Evolutionary conservation across 2,888 invertebrate species (phyloP).

Genomic region (Erebia palarica): DNA sequence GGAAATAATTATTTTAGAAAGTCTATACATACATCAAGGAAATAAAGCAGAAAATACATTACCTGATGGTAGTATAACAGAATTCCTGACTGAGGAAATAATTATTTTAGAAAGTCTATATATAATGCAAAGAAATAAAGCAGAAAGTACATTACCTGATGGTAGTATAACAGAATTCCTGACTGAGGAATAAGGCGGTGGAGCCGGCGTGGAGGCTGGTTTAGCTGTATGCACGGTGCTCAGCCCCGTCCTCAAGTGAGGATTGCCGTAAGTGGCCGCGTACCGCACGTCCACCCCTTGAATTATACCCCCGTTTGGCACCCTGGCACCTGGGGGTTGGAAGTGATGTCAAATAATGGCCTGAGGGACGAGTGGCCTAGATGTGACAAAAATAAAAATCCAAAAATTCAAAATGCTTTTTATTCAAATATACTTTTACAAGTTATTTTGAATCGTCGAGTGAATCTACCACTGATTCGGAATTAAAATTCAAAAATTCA

Average conservation of each 20-base stretch:
- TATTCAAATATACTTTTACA: no score
- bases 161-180: slow-evolving; percentile 73
- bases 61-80: slow-evolving; percentile 74
- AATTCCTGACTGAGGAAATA: slow-evolving; percentile 74
- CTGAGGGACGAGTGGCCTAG: no score
- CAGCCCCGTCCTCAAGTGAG: slow-evolving; percentile 88
- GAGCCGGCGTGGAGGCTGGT: slow-evolving; percentile 90
- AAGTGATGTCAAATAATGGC: neutral
- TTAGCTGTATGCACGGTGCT: slow-evolving; percentile 85
- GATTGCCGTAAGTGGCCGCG: slow-evolving; percentile 95
- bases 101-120: neutral
- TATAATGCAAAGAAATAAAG: neutral
- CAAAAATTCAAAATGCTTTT: no score
- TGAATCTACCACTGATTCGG: no score
- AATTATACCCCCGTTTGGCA: slow-evolving; percentile 72
- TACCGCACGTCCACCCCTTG: slow-evolving; percentile 90
- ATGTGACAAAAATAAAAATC: no score
- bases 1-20: no score
- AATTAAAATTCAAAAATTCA: no score
- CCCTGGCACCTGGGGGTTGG: slow-evolving; percentile 45
- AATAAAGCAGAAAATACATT: slow-evolving; percentile 16
- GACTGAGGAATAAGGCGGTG: slow-evolving; percentile 87
- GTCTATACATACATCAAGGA: neutral
- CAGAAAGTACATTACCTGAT: slow-evolving; percentile 55
- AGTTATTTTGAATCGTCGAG: no score